Conservation (phyloP, 30 jellyfish, hydroid and myxozoan species). For the Turritopsis dohrnii region DNA sequence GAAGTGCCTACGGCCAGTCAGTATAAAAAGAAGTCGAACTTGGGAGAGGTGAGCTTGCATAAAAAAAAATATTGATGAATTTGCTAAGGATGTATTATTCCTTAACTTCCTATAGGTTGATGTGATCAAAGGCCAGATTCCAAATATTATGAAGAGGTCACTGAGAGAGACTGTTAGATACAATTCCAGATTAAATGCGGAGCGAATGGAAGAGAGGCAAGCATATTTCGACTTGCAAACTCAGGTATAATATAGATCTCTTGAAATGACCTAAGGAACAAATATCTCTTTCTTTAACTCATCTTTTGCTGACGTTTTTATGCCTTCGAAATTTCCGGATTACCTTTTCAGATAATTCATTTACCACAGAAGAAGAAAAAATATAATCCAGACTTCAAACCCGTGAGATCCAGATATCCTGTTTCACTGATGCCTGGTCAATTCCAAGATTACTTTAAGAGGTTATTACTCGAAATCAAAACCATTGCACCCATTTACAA, state of each 20-base stretch:
- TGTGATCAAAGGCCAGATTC: conserved; percentile 38
- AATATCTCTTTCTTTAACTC: neutral
- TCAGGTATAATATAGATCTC: conserved; percentile 46
- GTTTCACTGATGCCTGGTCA: conserved; percentile 96
- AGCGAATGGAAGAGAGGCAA: conserved; percentile 78
- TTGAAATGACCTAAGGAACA: neutral
- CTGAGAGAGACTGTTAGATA: conserved; percentile 70
- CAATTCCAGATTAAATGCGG: conserved; percentile 64
- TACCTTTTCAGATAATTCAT: conserved; percentile 55
- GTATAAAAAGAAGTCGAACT: too few relatives aligned
- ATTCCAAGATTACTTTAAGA: conserved; percentile 69
- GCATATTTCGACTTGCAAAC: conserved; percentile 95
- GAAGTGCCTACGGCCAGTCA: too few relatives aligned
- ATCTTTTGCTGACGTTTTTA: too few relatives aligned
- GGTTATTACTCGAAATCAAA: conserved; percentile 16
- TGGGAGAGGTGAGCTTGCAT: too few relatives aligned
- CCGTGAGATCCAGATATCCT: conserved; percentile 51
- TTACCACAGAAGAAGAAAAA: conserved; percentile 64
- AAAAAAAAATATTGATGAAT: too few relatives aligned
- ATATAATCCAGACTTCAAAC: conserved; percentile 30
- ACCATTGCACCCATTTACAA: neutral
- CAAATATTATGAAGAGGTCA: conserved; percentile 58
- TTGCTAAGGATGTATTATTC: too few relatives aligned
- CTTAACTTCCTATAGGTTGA: conserved; percentile 36
- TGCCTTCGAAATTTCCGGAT: neutral